Evolutionary conservation across 2,113 vertebrate species (phyloP), one percentile per base, ranked within the genome.

Genomic region (Rousettus leschenaultii): DNA sequence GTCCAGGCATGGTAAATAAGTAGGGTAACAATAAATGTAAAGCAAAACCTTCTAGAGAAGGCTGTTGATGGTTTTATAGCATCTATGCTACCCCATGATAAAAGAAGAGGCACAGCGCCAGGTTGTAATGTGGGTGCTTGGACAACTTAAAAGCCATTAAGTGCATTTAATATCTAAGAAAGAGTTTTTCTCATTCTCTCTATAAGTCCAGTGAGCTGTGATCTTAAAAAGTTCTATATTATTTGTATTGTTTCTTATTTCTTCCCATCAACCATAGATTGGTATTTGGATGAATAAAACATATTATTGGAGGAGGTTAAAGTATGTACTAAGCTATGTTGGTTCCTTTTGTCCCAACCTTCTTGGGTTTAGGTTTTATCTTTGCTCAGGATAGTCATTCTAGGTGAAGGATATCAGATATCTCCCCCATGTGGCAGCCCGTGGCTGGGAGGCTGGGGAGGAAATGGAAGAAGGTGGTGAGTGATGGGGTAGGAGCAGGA

Each of bases 51-150:
- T 87, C 45, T 59, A 16, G 51, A 75, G 57, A 61, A 75, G 71
- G 48, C 38, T 86, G 61, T 48, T 92, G 96, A 87, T 35, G 33
- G 84, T 63, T 96, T 96, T 82, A 88, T 8, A 73, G 38, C 86
- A 59, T 84, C 40, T 24, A 24, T 18, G 18, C 35, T 21, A 51
- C 30, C 40, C 53, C 24, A 21, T 66, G 87, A 95, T 75, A 65
- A 92, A 89, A 82, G 19, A 61, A 94, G 65, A 68, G 87, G 75
- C 77, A 30, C 28, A 48, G 43, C 9, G 92, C 97, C 95, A 83
- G 73, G 28, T 14, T 38, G 45, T 30, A 43, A 1, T 74, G 24
- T 30, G 77, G 22, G 24, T 51, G 45, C 51, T 78, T 35, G 21
- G 91, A 10, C 45, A 86, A 28, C n/a, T 83, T 91, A 68, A 48